Evolutionary conservation across 2,888 invertebrate genomes (phyloP).

Genomic region (Agonopterix heracliana): DNA sequence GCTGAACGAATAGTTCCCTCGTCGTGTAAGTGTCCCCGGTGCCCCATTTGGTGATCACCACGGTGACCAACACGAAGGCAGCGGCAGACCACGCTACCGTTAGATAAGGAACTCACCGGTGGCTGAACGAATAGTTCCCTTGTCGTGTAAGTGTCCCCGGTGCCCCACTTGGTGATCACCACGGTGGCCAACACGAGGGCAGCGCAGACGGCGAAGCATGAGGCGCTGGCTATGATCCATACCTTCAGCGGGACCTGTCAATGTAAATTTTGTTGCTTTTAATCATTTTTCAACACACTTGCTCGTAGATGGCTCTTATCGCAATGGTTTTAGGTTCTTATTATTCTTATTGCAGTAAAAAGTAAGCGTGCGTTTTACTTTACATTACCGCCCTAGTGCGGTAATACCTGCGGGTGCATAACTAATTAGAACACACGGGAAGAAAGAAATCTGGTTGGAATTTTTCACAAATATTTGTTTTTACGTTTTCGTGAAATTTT

Average conservation of each 20-base stretch:
- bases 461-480: too few species aligned
- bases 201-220: constrained; percentile 63
- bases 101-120: constrained; percentile 20
- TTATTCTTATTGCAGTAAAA: too few species aligned
- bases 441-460: too few species aligned
- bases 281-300: too few species aligned
- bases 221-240: constrained; percentile 63
- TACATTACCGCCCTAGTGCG: too few species aligned
- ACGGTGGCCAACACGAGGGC: constrained; percentile 61
- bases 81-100: constrained; percentile 24
- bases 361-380: too few species aligned
- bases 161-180: constrained; percentile 57
- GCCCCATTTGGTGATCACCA: constrained; percentile 60
- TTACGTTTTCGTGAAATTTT: too few species aligned
- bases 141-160: constrained; percentile 33
- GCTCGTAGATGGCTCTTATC: too few species aligned
- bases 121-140: constrained; percentile 33
- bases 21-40: constrained; percentile 34
- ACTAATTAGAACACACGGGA: too few species aligned
- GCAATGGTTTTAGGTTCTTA: too few species aligned
- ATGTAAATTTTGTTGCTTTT: constrained; percentile 18
- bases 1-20: constrained; percentile 31
- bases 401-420: too few species aligned
- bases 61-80: constrained; percentile 56
- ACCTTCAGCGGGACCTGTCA: constrained; percentile 62